A percentile compares a stretch with the other conserved stretches of the same genome.
phyloP scores from a whole-genome alignment of 2,797 vertebrate species.

The Liasis olivaceus region DNA sequence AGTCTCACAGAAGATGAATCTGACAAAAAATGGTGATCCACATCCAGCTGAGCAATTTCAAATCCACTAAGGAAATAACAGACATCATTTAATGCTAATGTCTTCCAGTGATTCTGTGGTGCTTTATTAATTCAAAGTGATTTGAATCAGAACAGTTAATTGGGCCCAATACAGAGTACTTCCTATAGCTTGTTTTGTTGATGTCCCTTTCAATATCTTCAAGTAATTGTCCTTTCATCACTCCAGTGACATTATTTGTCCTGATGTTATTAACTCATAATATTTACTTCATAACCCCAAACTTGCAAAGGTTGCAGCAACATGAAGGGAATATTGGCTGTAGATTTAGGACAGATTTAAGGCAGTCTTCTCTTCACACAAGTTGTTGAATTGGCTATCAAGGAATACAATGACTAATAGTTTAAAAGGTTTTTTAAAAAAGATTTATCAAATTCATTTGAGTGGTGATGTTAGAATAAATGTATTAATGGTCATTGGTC shows the following conservation, averaged over 20 bases:
- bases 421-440: background rate
- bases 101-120: slow-evolving; percentile 20
- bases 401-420: background rate
- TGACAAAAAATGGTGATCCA: slow-evolving; percentile 26
- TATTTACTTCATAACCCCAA: background rate
- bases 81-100: slow-evolving; percentile 8
- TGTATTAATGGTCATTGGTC: background rate
- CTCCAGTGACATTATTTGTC: background rate
- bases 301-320: background rate
- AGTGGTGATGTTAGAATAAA: no score
- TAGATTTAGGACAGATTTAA: background rate
- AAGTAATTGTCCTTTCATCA: background rate
- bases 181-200: background rate
- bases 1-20: slow-evolving; percentile 16
- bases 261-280: background rate
- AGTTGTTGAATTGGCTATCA: background rate
- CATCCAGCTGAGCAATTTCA: slow-evolving; percentile 22
- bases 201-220: background rate
- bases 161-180: background rate
- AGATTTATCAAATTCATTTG: background rate
- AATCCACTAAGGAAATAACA: slow-evolving; percentile 37
- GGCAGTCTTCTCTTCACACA: background rate
- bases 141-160: slow-evolving; percentile 23
- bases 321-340: background rate
- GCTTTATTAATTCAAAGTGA: slow-evolving; percentile 25